Percentiles rank a stretch among this genome's conserved stretches.
Evolutionary conservation across 53 echinoderm and acorn worm genomes (phyloP).

Genomic region (Astropecten irregularis): DNA sequence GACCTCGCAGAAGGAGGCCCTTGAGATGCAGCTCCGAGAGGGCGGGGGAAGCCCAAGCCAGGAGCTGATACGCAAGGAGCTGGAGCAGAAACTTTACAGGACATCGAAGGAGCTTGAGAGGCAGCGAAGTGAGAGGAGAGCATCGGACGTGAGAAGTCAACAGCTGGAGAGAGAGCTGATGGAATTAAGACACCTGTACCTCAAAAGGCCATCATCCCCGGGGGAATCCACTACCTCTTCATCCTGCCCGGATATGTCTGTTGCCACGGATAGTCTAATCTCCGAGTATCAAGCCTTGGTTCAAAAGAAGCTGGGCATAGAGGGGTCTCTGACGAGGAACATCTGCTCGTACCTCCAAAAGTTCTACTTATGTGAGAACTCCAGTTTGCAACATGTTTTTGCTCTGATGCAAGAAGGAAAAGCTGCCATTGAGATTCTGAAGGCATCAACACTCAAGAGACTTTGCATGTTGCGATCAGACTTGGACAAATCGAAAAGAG

Average conservation of each 20-base stretch:
- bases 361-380: conserved; percentile 20
- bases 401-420: conserved; percentile 23
- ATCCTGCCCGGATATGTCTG: neutral
- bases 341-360: conserved; percentile 27
- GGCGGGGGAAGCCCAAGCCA: conserved; percentile 30
- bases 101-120: neutral
- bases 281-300: conserved; percentile 17
- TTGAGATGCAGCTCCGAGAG: conserved; percentile 50
- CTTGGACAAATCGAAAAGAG: neutral
- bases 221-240: neutral
- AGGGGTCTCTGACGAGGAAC: conserved; percentile 22
- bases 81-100: conserved; percentile 8
- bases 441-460: conserved; percentile 20
- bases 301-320: neutral
- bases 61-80: conserved; percentile 43
- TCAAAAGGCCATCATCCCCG: neutral
- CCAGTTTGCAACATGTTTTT: conserved; percentile 42
- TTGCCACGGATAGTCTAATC: conserved; percentile 3
- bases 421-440: conserved; percentile 8
- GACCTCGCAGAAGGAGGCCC: conserved; percentile 59
- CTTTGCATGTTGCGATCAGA: conserved; percentile 8
- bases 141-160: conserved; percentile 28
- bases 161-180: conserved; percentile 47
- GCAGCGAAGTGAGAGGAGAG: neutral
- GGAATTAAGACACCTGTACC: conserved; percentile 2